phyloP scores from a whole-genome alignment of 2,797 vertebrate species.

The Morus bassanus region DNA sequence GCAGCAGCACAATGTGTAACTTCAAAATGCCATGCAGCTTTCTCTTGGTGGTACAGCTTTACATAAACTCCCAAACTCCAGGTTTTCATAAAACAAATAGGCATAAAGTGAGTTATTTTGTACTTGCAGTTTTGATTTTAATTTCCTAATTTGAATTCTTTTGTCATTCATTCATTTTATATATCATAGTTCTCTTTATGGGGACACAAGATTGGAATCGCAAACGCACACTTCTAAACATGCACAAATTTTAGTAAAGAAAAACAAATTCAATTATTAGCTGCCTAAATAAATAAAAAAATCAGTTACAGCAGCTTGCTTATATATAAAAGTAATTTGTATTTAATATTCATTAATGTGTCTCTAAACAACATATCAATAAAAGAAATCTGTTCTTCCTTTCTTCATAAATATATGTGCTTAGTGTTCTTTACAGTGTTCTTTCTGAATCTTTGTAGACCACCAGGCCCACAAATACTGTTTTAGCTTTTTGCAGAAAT shows the following conservation, averaged over 20 bases:
- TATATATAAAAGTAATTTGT: background rate
- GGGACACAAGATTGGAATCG: background rate
- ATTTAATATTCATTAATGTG: background rate
- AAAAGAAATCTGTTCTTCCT: background rate
- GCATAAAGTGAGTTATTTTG: background rate
- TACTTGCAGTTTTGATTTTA: background rate
- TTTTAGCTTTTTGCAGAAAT: background rate
- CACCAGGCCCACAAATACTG: background rate
- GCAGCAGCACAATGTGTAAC: background rate
- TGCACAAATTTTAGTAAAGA: background rate
- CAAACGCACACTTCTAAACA: background rate
- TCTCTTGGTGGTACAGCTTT: background rate
- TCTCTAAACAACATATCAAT: background rate
- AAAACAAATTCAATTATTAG: background rate
- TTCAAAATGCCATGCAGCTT: background rate
- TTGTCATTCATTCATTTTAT: background rate
- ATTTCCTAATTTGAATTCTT: background rate
- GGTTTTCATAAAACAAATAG: background rate
- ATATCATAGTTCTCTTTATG: background rate
- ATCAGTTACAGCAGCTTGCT: background rate
- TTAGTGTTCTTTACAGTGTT: background rate
- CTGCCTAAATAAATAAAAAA: background rate
- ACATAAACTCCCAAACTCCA: background rate
- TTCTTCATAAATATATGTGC: background rate
- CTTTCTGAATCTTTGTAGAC: background rate